Conservation (phyloP, 2,113 vertebrate species). For the Zosterops hypoxanthus region DNA sequence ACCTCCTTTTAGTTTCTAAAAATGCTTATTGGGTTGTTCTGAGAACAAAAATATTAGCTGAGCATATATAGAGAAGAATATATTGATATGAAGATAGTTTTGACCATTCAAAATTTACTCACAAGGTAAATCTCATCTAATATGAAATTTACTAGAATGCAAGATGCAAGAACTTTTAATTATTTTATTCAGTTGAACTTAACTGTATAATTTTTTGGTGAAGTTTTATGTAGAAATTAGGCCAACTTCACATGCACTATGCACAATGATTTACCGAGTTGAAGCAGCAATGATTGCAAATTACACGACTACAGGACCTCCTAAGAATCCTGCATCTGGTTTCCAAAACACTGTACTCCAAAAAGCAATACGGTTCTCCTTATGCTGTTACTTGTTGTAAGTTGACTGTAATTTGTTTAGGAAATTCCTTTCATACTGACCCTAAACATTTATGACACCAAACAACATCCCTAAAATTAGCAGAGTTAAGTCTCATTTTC, state of each 20-base stretch:
- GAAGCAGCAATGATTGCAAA: background rate
- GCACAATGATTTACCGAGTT: background rate
- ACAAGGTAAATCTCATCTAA: background rate
- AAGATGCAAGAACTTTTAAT: background rate
- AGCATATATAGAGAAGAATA: background rate
- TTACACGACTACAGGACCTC: background rate
- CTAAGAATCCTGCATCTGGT: background rate
- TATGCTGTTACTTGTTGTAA: background rate
- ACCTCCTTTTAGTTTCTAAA: slow-evolving; percentile 31
- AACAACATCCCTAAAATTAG: background rate
- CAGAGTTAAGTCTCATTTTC: background rate
- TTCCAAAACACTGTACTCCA: background rate
- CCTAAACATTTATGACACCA: background rate
- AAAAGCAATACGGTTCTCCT: background rate
- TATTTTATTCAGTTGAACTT: background rate
- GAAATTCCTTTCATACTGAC: background rate
- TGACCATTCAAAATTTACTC: background rate
- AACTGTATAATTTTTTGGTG: background rate
- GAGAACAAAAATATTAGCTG: background rate
- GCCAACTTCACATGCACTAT: background rate
- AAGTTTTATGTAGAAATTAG: background rate
- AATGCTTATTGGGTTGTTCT: background rate
- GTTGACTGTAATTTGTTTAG: background rate
- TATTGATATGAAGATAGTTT: background rate
- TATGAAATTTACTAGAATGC: background rate